phyloP scores from a whole-genome alignment of 2,797 vertebrate species.

The Accipiter fasciatus region DNA sequence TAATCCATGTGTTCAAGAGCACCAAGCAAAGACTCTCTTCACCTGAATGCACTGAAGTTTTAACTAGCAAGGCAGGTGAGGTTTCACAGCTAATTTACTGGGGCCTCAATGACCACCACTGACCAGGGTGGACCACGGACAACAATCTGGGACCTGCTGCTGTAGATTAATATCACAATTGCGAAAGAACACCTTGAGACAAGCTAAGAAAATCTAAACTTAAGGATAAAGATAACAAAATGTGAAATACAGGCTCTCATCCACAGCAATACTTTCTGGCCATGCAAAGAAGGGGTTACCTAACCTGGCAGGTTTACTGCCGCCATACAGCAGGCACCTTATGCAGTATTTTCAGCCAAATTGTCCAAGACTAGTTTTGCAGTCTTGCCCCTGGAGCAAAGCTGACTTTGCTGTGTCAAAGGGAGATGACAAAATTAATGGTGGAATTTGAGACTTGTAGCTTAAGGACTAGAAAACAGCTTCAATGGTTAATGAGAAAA shows the following conservation, averaged over 20 bases:
- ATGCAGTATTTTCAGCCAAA: not conserved
- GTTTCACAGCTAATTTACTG: not conserved
- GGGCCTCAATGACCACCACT: not conserved
- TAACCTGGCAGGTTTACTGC: not conserved
- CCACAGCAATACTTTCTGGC: not conserved
- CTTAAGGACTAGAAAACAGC: not conserved
- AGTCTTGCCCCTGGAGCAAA: not conserved
- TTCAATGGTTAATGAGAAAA: not conserved
- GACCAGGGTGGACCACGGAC: not conserved
- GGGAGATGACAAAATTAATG: not conserved
- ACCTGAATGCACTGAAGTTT: not conserved
- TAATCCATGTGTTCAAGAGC: not conserved
- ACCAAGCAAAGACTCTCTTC: not conserved
- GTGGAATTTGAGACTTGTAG: not conserved
- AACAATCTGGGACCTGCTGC: not conserved
- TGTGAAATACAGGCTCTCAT: not conserved
- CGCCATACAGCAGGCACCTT: not conserved
- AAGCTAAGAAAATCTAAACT: not conserved
- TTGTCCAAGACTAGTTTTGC: not conserved
- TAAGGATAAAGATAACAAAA: not conserved
- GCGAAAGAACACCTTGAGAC: not conserved
- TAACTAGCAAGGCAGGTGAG: not conserved
- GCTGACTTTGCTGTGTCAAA: not conserved
- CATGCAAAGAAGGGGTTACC: rapidly evolving
- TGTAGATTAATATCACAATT: not conserved